phyloP scores from a whole-genome alignment of 1,140 invertebrate genomes.

The Diorhabda sublineata region DNA sequence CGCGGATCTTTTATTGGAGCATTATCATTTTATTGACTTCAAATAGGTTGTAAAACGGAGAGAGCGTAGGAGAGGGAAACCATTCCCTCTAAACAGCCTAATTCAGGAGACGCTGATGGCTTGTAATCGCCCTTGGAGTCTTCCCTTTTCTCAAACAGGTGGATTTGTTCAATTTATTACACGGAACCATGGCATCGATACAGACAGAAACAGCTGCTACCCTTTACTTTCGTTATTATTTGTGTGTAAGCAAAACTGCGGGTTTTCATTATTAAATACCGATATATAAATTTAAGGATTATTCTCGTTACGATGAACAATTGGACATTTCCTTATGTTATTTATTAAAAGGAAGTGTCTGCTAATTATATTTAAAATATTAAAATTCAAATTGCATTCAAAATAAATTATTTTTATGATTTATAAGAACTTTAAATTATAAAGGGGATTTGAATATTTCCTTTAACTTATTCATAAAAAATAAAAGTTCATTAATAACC shows the following conservation, averaged over 20 bases:
- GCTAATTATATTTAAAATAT: no score
- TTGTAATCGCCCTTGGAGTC: conserved; percentile 45
- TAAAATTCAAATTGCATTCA: no score
- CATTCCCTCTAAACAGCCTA: conserved; percentile 47
- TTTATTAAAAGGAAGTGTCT: no score
- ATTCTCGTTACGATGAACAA: no score
- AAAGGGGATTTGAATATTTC: no score
- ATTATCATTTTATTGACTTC: conserved; percentile 52
- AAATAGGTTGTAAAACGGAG: conserved; percentile 50
- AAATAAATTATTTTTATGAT: no score
- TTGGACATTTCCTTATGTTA: no score
- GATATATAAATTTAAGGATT: neutral
- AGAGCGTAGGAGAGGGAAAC: conserved; percentile 42
- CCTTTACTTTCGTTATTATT: neutral
- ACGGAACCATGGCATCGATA: conserved; percentile 25
- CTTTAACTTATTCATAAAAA: no score
- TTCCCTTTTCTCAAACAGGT: conserved; percentile 46
- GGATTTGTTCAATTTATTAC: conserved; percentile 46
- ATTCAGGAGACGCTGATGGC: conserved; percentile 50
- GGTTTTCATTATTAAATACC: conserved; percentile 13
- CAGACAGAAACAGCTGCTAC: conserved; percentile 29
- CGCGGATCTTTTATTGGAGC: conserved; percentile 48
- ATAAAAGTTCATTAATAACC: no score
- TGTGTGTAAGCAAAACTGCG: conserved; percentile 8
- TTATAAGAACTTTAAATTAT: no score